Percentiles rank a stretch among this genome's conserved stretches.
Conservation (phyloP, 1,140 invertebrate genomes). For the Brachionus manjavacas region DNA sequence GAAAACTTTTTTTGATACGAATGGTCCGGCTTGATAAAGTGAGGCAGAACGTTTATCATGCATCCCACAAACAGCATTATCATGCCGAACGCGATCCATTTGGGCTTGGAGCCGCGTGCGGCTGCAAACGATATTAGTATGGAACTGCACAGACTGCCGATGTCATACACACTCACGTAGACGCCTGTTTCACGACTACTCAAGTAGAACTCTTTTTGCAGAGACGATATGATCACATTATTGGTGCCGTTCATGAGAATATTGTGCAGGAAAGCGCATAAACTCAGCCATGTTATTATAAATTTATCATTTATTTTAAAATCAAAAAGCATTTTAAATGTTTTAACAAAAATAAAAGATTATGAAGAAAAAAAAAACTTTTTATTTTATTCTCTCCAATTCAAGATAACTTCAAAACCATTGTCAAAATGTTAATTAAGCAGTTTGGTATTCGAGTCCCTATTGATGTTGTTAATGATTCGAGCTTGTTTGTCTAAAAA, state of each 20-base stretch:
- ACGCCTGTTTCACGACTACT: constrained; percentile 23
- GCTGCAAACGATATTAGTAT: constrained; percentile 19
- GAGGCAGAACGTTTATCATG: constrained; percentile 27
- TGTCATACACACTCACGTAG: constrained; percentile 33
- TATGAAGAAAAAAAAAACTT: background rate
- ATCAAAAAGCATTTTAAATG: constrained; percentile 10
- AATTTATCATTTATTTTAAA: constrained; percentile 29
- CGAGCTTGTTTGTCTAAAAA: constrained; percentile 8
- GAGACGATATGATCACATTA: constrained; percentile 27
- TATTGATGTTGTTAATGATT: background rate
- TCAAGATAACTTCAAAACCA: constrained; percentile 32
- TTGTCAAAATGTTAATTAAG: constrained; percentile 38
- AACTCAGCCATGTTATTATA: constrained; percentile 32
- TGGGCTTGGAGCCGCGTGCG: constrained; percentile 4
- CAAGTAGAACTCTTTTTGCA: constrained; percentile 41
- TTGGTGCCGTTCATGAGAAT: constrained; percentile 39
- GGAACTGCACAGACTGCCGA: constrained; percentile 20
- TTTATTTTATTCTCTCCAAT: background rate
- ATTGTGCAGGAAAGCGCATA: constrained; percentile 22
- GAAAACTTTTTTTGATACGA: background rate
- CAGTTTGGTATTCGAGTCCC: background rate
- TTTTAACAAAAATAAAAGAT: constrained; percentile 10
- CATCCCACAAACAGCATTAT: background rate
- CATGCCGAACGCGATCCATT: constrained; percentile 36
- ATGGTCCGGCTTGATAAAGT: constrained; percentile 10